These are phyloP conservation scores for Perizoma flavofasciatum DNA, from an alignment of 2,888 invertebrate species.

Conservation along the genomic window DNA sequence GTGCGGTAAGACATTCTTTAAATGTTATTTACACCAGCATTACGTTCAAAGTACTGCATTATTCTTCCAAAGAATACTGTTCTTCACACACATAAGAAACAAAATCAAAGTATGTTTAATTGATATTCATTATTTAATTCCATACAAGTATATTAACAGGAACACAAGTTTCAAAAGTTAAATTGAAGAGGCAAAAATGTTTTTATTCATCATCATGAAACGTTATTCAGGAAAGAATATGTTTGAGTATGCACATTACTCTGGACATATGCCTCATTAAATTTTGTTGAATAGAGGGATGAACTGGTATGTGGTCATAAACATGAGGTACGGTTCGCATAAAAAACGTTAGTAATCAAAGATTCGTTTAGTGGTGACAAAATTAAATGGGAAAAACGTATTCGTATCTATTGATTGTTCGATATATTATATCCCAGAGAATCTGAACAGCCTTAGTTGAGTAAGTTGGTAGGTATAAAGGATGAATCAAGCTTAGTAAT, in stretches of 20 bases:
- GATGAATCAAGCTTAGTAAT: too few species aligned
- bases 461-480: too few species aligned
- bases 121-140: neutral
- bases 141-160: too few species aligned
- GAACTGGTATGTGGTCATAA: conserved; percentile 64
- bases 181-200: too few species aligned
- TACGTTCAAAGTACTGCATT: conserved; percentile 11
- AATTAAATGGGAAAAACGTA: too few species aligned
- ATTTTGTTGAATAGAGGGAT: conserved; percentile 81
- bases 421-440: too few species aligned
- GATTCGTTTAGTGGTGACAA: too few species aligned
- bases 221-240: conserved; percentile 1
- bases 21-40: conserved; percentile 51
- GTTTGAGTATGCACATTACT: conserved; percentile 2
- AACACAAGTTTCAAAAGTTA: too few species aligned
- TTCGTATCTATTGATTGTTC: too few species aligned
- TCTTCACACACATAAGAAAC: neutral
- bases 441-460: too few species aligned
- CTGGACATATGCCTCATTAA: conserved; percentile 72
- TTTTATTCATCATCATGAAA: neutral
- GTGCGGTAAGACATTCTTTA: conserved; percentile 59
- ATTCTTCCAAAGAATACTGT: neutral
- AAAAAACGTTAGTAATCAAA: neutral
- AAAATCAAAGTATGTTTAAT: neutral
- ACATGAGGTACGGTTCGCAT: conserved; percentile 50